Evolutionary conservation across 2,113 vertebrate species (phyloP).

Genomic region (Pandion haliaetus): DNA sequence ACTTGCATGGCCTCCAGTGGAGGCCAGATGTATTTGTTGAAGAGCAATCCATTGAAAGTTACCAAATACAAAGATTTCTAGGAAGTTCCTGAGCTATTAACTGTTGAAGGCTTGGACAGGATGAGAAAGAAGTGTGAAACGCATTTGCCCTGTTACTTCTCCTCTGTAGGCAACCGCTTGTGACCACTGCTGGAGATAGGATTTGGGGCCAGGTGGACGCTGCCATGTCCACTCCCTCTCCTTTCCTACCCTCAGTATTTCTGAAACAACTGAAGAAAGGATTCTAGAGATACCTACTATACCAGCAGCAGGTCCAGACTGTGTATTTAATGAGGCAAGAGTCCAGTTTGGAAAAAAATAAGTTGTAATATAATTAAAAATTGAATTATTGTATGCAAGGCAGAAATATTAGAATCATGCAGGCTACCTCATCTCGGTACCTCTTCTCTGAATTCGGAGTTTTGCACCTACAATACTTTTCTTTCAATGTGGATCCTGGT

Average conservation of each 20-base stretch:
- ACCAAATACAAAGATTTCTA: background rate
- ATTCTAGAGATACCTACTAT: background rate
- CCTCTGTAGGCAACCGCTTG: background rate
- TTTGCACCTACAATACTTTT: background rate
- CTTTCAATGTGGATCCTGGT: background rate
- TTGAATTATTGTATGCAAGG: background rate
- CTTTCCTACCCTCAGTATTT: background rate
- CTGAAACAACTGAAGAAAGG: background rate
- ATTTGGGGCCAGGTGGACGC: background rate
- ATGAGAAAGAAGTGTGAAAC: background rate
- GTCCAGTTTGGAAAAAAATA: background rate
- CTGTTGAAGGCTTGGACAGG: background rate
- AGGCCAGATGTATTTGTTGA: background rate
- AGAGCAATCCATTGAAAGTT: background rate
- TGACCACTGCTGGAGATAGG: background rate
- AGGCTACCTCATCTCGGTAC: background rate
- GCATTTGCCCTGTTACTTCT: background rate
- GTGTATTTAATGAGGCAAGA: background rate
- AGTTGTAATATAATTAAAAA: background rate
- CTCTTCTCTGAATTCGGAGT: background rate
- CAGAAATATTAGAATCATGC: background rate
- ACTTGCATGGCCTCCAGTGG: background rate
- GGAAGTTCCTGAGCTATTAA: background rate
- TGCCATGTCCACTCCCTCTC: background rate
- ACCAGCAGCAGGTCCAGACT: background rate